A percentile compares a stretch with the other conserved stretches of the same genome.
Evolutionary conservation across 2,888 invertebrate genomes (phyloP).

Genomic region (Leistus spinibarbis): DNA sequence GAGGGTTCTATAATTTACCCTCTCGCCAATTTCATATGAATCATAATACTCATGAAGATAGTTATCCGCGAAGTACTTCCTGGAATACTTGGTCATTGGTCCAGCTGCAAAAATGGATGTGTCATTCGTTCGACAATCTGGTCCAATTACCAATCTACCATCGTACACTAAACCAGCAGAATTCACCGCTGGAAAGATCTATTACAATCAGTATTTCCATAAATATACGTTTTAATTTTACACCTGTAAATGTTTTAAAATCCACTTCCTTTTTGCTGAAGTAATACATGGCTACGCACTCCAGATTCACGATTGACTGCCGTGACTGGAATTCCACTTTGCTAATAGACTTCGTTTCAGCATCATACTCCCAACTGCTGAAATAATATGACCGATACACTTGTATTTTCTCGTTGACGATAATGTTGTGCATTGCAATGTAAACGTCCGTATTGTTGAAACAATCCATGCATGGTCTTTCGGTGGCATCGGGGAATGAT

Average conservation of each 20-base stretch:
- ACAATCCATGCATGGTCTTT: conserved; percentile 33
- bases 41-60: conserved; percentile 64
- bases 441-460: conserved; percentile 60
- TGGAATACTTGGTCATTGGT: conserved; percentile 66
- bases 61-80: conserved; percentile 62
- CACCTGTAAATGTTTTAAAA: conserved; percentile 21
- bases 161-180: conserved; percentile 63
- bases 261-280: conserved; percentile 61
- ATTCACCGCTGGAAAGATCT: conserved; percentile 1
- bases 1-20: conserved; percentile 60
- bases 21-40: conserved; percentile 68
- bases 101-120: conserved; percentile 70
- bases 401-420: conserved; percentile 55
- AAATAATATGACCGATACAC: conserved; percentile 63
- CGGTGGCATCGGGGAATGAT: conserved; percentile 56
- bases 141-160: conserved; percentile 68
- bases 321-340: conserved; percentile 61
- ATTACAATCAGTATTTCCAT: neutral
- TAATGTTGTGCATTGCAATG: conserved; percentile 57
- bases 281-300: conserved; percentile 64
- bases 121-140: conserved; percentile 69
- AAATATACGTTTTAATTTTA: neutral
- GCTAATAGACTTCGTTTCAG: conserved; percentile 51
- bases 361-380: conserved; percentile 59
- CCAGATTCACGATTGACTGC: conserved; percentile 55